Evolutionary conservation across 1,140 invertebrate genomes (phyloP).

Genomic region (Trichonephila clavata): DNA sequence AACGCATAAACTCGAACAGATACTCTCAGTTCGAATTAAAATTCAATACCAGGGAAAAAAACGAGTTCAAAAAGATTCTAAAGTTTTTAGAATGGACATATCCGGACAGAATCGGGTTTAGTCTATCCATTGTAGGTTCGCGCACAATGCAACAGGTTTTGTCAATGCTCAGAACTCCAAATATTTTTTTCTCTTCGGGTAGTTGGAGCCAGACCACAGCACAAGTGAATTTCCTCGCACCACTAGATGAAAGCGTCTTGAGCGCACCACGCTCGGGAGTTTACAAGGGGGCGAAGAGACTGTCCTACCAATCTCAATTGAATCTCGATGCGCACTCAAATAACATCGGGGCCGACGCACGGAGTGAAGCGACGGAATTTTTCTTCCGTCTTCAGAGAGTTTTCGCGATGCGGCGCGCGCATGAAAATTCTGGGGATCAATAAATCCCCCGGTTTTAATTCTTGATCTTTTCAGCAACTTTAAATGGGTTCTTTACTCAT

Average conservation of each 20-base stretch:
- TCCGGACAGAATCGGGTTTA: background rate
- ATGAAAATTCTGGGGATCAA: slow-evolving; percentile 32
- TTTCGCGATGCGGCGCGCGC: slow-evolving; percentile 40
- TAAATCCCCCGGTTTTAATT: slow-evolving; percentile 41
- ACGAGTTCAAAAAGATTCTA: background rate
- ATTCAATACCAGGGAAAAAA: background rate
- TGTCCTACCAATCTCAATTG: slow-evolving; percentile 42
- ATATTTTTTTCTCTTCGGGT: no score
- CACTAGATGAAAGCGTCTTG: background rate
- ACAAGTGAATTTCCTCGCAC: background rate
- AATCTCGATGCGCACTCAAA: slow-evolving; percentile 51
- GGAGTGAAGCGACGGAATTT: background rate
- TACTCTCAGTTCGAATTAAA: no score
- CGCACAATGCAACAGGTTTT: background rate
- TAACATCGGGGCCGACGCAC: background rate
- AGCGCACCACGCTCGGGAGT: background rate
- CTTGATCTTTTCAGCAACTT: slow-evolving; percentile 52
- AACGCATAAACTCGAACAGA: no score
- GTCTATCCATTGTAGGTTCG: background rate
- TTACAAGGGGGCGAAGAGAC: background rate
- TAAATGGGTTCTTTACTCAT: slow-evolving; percentile 17
- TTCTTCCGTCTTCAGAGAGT: slow-evolving; percentile 51
- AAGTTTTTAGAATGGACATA: background rate
- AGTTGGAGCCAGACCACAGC: background rate
- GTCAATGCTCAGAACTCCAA: no score